These are phyloP conservation scores for Dorcus parallelipipedus DNA, from an alignment of 2,888 invertebrate genomes.

Conservation along the genomic window DNA sequence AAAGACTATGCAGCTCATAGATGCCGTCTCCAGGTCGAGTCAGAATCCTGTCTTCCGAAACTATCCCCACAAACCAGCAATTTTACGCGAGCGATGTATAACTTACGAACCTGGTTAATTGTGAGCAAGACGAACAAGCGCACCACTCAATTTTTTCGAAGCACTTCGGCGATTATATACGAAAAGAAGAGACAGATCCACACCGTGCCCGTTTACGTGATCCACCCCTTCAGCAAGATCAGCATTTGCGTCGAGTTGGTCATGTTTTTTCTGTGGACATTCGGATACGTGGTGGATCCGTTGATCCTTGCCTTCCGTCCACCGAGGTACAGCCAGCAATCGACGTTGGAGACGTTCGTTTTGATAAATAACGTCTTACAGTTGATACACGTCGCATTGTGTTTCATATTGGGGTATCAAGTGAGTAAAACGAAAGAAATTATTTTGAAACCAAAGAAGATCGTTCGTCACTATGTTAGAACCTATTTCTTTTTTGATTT, in stretches of 20 bases:
- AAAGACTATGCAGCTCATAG: constrained; percentile 10
- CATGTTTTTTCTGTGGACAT: constrained; percentile 22
- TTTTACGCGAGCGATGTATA: constrained; percentile 31
- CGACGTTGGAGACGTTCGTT: not conserved
- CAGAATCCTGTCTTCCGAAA: constrained; percentile 34
- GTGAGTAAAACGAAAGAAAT: constrained; percentile 26
- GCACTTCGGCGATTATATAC: constrained; percentile 38
- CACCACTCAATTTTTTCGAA: constrained; percentile 37
- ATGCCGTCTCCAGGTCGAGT: constrained; percentile 4
- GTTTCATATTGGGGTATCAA: constrained; percentile 40
- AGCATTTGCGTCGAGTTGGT: constrained; percentile 15
- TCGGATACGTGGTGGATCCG: constrained; percentile 22
- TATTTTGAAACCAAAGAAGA: constrained; percentile 19
- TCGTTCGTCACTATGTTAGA: constrained; percentile 17
- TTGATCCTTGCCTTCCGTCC: constrained; percentile 9
- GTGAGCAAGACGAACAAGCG: constrained; percentile 37
- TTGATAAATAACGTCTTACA: constrained; percentile 26
- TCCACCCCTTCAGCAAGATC: constrained; percentile 42
- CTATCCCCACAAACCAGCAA: constrained; percentile 40
- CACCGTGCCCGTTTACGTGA: constrained; percentile 38
- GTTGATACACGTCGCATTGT: constrained; percentile 23
- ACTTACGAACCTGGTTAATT: constrained; percentile 38
- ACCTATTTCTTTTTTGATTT: constrained; percentile 27
- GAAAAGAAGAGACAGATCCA: constrained; percentile 42
- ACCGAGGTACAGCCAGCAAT: not conserved